Evolutionary conservation across 2,888 invertebrate genomes (phyloP).

Genomic region (Trypoxylon attenuatum): DNA sequence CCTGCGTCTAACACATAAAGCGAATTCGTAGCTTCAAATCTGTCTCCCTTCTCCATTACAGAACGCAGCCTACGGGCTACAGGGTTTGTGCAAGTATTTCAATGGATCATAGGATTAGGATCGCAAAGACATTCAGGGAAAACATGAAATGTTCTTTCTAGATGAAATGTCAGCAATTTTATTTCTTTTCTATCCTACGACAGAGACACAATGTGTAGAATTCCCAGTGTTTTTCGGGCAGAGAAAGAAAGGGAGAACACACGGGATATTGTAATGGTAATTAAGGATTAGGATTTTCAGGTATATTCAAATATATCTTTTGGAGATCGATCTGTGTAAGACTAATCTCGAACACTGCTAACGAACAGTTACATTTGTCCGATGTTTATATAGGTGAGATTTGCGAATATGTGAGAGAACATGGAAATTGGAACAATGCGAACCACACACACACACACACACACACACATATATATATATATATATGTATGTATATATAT

Average conservation of each 20-base stretch:
- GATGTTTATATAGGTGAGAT: no score
- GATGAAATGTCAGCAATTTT: slow-evolving; percentile 1
- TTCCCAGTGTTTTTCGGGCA: not conserved
- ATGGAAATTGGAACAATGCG: no score
- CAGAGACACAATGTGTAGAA: slow-evolving; percentile 3
- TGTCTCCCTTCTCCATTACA: no score
- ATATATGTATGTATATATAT: no score
- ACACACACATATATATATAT: no score
- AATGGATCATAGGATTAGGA: slow-evolving; percentile 26
- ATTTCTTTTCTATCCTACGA: not conserved
- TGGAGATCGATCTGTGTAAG: slow-evolving; percentile 32
- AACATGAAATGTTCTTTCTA: slow-evolving; percentile 21
- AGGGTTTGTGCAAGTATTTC: slow-evolving; percentile 61
- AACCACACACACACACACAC: no score
- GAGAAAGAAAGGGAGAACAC: slow-evolving; percentile 1
- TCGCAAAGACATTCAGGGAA: slow-evolving; percentile 12
- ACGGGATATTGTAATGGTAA: not conserved
- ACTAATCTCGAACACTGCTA: slow-evolving; percentile 1
- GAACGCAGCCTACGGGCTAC: slow-evolving; percentile 51
- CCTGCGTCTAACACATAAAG: slow-evolving; percentile 52
- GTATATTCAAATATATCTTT: slow-evolving; percentile 6
- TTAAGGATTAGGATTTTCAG: slow-evolving; percentile 2
- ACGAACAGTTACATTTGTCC: no score
- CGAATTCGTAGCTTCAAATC: no score
- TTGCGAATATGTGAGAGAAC: no score